Percentiles rank a stretch among this genome's conserved stretches.
Conservation (phyloP, 2,888 invertebrate genomes). For the Luffia ferchaultella region DNA sequence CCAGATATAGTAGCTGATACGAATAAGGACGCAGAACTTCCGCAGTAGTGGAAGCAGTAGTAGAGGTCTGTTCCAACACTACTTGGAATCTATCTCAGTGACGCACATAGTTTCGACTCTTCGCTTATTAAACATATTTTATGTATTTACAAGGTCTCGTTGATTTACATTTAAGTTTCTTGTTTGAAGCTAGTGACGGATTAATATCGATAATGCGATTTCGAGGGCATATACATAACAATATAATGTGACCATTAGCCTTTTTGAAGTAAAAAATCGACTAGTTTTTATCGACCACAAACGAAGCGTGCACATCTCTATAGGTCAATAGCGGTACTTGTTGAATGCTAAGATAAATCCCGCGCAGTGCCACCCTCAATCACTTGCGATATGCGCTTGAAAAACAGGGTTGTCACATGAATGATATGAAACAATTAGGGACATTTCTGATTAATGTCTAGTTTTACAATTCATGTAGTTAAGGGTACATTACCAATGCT, state of each 20-base stretch:
- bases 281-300: neutral
- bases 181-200: neutral
- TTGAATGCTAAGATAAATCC: conserved; percentile 38
- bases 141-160: too few species aligned
- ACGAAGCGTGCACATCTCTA: neutral
- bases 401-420: conserved; percentile 9
- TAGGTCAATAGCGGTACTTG: conserved; percentile 29
- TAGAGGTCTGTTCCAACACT: too few species aligned
- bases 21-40: too few species aligned
- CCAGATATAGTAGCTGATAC: too few species aligned
- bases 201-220: neutral
- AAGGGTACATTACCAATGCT: neutral
- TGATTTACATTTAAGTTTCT: too few species aligned
- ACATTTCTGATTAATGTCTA: neutral
- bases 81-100: too few species aligned
- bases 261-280: neutral
- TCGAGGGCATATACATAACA: neutral
- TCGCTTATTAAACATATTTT: too few species aligned
- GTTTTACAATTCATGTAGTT: neutral
- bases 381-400: conserved; percentile 19
- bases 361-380: conserved; percentile 31
- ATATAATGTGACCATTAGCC: neutral
- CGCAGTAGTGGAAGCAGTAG: too few species aligned
- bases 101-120: too few species aligned
- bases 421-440: conserved; percentile 8